Conservation (phyloP, 1,140 invertebrate genomes). For the Cotesia chilonis region DNA sequence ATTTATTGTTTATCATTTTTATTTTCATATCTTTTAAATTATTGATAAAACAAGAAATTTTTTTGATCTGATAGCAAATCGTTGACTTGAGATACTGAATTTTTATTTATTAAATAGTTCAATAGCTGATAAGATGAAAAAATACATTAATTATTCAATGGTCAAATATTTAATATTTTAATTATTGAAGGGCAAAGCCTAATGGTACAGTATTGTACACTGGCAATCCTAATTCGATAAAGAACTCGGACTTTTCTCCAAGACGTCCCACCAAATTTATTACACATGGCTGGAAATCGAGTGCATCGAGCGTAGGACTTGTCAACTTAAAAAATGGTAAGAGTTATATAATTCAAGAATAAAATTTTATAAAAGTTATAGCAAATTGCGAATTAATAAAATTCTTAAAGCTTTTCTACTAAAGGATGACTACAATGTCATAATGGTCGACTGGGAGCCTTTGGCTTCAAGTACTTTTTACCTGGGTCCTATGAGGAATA, state of each 20-base stretch:
- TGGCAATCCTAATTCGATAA: constrained; percentile 53
- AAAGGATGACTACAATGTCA: constrained; percentile 70
- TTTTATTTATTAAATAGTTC: neutral
- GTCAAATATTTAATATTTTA: neutral
- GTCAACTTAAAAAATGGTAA: constrained; percentile 58
- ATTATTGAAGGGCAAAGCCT: constrained; percentile 50
- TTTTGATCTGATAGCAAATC: no score
- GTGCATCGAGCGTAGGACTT: constrained; percentile 54
- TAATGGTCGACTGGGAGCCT: constrained; percentile 74
- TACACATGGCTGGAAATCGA: constrained; percentile 79
- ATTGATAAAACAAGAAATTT: neutral
- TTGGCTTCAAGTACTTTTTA: constrained; percentile 73
- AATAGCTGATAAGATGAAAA: neutral
- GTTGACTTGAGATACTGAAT: no score
- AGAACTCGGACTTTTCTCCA: constrained; percentile 66
- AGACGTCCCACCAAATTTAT: constrained; percentile 71
- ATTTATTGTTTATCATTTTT: constrained; percentile 35
- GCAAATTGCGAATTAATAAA: constrained; percentile 8
- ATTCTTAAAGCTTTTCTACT: constrained; percentile 67
- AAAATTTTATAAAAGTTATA: neutral
- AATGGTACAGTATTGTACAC: constrained; percentile 52
- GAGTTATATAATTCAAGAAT: constrained; percentile 7
- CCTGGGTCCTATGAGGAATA: constrained; percentile 71
- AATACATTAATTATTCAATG: neutral
- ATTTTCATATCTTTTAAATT: constrained; percentile 2